Percentiles rank a stretch among this genome's conserved stretches.
These are phyloP conservation scores for Octodon degus DNA, from an alignment of 2,113 vertebrate species.

Conservation along the genomic window DNA sequence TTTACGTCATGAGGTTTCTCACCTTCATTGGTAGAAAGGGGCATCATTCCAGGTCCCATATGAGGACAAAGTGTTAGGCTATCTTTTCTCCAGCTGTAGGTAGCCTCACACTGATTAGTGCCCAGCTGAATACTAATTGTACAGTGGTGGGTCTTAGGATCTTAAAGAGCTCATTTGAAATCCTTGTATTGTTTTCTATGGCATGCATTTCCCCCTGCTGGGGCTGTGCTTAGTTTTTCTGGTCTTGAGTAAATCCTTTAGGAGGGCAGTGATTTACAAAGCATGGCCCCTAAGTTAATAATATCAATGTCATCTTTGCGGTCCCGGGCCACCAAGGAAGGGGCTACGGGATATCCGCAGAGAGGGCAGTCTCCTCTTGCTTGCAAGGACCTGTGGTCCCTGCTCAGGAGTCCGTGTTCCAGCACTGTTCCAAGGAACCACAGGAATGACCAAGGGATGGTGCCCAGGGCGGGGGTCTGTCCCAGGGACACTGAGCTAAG, in stretches of 20 bases:
- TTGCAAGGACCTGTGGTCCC: slow-evolving; percentile 36
- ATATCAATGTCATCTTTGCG: not conserved
- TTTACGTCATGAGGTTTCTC: not conserved
- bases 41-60: not conserved
- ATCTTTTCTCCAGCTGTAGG: not conserved
- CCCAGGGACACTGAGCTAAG: not conserved
- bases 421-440: slow-evolving; percentile 69
- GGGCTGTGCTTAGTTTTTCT: slow-evolving; percentile 29
- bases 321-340: slow-evolving; percentile 64
- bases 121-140: not conserved
- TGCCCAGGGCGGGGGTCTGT: not conserved
- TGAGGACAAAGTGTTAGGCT: not conserved
- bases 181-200: not conserved
- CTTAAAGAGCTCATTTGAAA: not conserved
- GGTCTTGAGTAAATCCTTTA: not conserved
- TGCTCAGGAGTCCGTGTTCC: slow-evolving; percentile 31
- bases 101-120: not conserved
- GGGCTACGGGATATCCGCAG: not conserved
- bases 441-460: slow-evolving; percentile 37
- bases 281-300: not conserved
- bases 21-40: not conserved
- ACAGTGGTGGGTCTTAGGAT: not conserved
- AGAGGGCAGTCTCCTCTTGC: slow-evolving; percentile 38
- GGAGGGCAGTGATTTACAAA: not conserved
- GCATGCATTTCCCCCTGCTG: not conserved